Base-by-base conservation (phyloP, 2,113 vertebrate genomes). In the Lichenostomus cassidix region DNA sequence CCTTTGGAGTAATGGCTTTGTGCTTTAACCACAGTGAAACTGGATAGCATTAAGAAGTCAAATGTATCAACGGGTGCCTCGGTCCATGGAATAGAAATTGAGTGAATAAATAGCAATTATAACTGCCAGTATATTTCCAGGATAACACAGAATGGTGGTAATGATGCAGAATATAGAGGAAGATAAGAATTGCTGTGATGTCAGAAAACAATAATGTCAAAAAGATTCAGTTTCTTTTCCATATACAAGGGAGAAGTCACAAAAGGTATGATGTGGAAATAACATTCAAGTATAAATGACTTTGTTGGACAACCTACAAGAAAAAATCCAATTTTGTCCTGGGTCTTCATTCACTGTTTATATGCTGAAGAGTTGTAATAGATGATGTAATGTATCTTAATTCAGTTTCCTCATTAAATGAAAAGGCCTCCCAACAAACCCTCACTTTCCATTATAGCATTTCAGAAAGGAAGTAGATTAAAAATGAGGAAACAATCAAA, bases 381-480 rank as follows among this genome's bases (percentile, higher is more conserved):
- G 77, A 14, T 41, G 4, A 47, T 23, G 33, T 65, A 50, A 75
- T 75, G 50, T 79, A 31, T 79, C 89, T 87, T 59, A 75, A 64
- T 91, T 87, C 65, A 2, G 3, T 75, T 84, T 92, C 83, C n/a
- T 89, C 27, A 56, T 87, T 82, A 79, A 91, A 81, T 94, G 7
- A 78, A 89, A 89, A 75, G 35, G 29, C 47, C 19, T 94, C n/a
- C 10, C 62, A 42, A 73, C 92, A 73, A 18, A 0, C 7, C 7
- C 3, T 18, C 27, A 14, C 31, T 95, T 91, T 52, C 81, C 35
- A 87, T 65, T 84, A 13, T 60, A 88, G 46, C 70, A 25, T 84
- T 95, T 84, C 62, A 91, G 81, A 96, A 92, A 92, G 90, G 90
- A 95, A 95, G 84, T 62, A 87, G 87, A 94, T 96, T 96, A 87